Conservation (phyloP, 2,113 vertebrate species). For the Xiphias gladius region DNA sequence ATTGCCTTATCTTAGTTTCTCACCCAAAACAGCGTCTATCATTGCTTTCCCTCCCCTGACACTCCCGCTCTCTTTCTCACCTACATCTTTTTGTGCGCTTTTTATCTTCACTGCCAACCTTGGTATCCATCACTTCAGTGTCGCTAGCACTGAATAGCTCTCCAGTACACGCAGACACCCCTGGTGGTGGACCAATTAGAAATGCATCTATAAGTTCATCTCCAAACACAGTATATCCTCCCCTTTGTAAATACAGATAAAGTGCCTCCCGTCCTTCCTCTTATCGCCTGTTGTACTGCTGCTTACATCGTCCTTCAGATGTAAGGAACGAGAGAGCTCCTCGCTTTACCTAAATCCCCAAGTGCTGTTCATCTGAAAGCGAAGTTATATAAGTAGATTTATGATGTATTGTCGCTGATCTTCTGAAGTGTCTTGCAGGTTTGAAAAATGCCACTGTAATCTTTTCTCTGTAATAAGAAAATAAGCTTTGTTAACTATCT, state of each 20-base stretch:
- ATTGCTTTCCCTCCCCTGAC: conserved; percentile 39
- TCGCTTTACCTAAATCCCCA: conserved; percentile 19
- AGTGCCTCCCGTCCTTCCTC: conserved; percentile 27
- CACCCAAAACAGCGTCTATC: conserved; percentile 53
- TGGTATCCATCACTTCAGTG: conserved; percentile 61
- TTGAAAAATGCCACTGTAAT: conserved; percentile 22
- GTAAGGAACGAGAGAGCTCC: conserved; percentile 37
- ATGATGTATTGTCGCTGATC: conserved; percentile 27
- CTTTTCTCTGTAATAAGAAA: conserved; percentile 39
- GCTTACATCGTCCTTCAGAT: conserved; percentile 53
- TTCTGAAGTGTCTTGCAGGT: conserved; percentile 15
- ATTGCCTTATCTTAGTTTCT: conserved; percentile 59
- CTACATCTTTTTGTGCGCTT: conserved; percentile 52
- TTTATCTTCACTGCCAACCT: conserved; percentile 63
- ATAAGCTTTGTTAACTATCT: conserved; percentile 7
- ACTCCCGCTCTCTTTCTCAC: conserved; percentile 40
- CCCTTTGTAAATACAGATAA: conserved; percentile 72
- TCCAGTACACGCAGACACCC: conserved; percentile 13
- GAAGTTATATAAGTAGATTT: conserved; percentile 47
- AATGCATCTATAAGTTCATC: conserved; percentile 79
- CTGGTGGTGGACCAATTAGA: conserved; percentile 64
- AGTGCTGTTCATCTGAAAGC: conserved; percentile 51
- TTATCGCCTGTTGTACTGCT: conserved; percentile 58
- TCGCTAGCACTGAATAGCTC: conserved; percentile 33
- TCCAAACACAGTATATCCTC: conserved; percentile 66